Evolutionary conservation across 1,140 invertebrate species (phyloP).

Genomic region (Tetragnatha versicolor): DNA sequence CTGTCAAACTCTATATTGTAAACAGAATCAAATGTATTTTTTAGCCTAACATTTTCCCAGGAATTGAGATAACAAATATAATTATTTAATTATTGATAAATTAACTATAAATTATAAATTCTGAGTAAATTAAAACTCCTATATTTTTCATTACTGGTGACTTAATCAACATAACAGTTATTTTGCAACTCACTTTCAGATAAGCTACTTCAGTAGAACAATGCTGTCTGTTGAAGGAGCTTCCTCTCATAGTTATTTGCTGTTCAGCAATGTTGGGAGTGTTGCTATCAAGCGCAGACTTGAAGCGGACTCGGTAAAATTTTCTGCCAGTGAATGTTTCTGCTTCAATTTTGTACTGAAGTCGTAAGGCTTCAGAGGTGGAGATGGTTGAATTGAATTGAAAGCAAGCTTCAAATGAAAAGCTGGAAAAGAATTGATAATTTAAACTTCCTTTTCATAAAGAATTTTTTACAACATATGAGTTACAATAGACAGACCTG

Average conservation of each 20-base stretch:
- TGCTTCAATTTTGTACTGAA: constrained; percentile 82
- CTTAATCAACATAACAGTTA: no score
- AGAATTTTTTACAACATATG: not conserved
- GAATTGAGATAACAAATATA: no score
- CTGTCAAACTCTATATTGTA: no score
- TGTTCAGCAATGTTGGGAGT: constrained; percentile 64
- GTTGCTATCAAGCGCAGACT: constrained; percentile 38
- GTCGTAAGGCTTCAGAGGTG: constrained; percentile 62
- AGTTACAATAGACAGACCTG: not conserved
- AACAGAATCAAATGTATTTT: no score
- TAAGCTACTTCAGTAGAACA: constrained; percentile 43
- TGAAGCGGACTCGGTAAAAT: constrained; percentile 81
- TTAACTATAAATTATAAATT: no score
- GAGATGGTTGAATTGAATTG: constrained; percentile 71
- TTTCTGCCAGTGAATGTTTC: constrained; percentile 80
- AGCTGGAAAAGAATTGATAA: constrained; percentile 67
- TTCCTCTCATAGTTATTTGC: constrained; percentile 58
- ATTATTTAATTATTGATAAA: no score
- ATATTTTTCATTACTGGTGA: no score
- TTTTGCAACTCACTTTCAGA: constrained; percentile 31
- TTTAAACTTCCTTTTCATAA: not conserved
- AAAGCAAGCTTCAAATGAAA: constrained; percentile 86
- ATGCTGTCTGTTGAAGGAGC: constrained; percentile 17
- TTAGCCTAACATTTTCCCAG: no score
- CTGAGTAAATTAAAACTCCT: no score